phyloP scores from a whole-genome alignment of 2,888 invertebrate genomes.

The Myopa testacea region DNA sequence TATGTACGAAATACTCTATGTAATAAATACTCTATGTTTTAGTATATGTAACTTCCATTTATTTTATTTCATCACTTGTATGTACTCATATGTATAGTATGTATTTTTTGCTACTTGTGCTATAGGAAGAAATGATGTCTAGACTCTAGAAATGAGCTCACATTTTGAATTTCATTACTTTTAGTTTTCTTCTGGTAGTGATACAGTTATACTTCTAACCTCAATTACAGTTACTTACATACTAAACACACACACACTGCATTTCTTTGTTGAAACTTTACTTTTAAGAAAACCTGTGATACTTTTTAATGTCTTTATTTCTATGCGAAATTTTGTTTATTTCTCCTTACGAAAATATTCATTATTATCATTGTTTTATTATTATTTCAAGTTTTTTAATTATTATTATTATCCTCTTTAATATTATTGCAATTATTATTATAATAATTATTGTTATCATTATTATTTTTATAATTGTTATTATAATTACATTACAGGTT shows the following conservation, averaged over 20 bases:
- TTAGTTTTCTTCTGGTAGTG: neutral
- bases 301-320: too few relatives aligned
- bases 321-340: too few relatives aligned
- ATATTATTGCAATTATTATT: constrained; percentile 34
- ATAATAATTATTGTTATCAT: constrained; percentile 9
- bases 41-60: neutral
- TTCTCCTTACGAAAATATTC: neutral
- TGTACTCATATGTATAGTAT: neutral
- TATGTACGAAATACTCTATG: too few relatives aligned
- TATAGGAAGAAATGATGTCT: neutral
- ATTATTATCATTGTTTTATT: too few relatives aligned
- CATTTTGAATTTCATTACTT: neutral
- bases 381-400: too few relatives aligned
- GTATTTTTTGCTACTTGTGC: neutral
- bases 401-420: neutral
- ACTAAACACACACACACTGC: too few relatives aligned
- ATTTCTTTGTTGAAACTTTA: too few relatives aligned
- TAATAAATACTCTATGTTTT: too few relatives aligned
- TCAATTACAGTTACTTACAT: too few relatives aligned
- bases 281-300: too few relatives aligned
- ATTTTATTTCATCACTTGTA: neutral
- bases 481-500: neutral
- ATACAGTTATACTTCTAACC: too few relatives aligned
- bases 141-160: neutral
- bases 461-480: neutral